Conservation (phyloP, 2,797 vertebrate genomes). For the Phataginus tricuspis region DNA sequence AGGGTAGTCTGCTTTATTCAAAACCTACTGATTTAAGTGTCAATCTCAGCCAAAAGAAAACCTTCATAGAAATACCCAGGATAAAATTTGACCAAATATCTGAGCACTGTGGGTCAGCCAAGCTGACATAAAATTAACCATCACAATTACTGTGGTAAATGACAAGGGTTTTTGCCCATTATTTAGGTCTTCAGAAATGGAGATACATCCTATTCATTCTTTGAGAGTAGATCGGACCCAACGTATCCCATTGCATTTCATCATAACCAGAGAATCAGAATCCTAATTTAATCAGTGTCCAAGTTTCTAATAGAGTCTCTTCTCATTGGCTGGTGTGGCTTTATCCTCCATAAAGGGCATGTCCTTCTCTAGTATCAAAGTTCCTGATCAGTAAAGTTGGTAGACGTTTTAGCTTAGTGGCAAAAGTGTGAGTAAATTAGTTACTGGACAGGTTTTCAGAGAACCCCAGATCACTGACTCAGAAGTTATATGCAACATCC, state of each 20-base stretch:
- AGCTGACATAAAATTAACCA: not conserved
- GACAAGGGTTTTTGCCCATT: not conserved
- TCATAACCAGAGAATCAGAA: not conserved
- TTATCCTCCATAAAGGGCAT: not conserved
- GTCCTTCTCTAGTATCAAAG: not conserved
- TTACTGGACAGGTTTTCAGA: not conserved
- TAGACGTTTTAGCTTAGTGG: not conserved
- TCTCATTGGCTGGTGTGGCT: not conserved
- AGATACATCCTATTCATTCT: not conserved
- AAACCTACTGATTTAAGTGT: not conserved
- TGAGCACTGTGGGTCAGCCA: not conserved
- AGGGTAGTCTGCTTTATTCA: not conserved
- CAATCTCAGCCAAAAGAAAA: not conserved
- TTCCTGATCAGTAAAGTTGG: not conserved
- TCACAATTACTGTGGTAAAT: not conserved
- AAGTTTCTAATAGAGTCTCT: not conserved
- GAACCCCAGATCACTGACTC: not conserved
- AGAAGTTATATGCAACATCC: not conserved
- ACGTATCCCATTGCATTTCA: not conserved
- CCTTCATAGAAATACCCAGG: not conserved
- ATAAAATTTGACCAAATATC: not conserved
- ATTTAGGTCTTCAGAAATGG: not conserved
- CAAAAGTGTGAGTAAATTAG: not conserved
- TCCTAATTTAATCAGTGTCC: not conserved
- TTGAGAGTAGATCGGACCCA: not conserved